A percentile compares a stretch with the other conserved stretches of the same genome.
These are phyloP conservation scores for Lethrus apterus DNA, from an alignment of 1,140 invertebrate species.

Conservation along the genomic window DNA sequence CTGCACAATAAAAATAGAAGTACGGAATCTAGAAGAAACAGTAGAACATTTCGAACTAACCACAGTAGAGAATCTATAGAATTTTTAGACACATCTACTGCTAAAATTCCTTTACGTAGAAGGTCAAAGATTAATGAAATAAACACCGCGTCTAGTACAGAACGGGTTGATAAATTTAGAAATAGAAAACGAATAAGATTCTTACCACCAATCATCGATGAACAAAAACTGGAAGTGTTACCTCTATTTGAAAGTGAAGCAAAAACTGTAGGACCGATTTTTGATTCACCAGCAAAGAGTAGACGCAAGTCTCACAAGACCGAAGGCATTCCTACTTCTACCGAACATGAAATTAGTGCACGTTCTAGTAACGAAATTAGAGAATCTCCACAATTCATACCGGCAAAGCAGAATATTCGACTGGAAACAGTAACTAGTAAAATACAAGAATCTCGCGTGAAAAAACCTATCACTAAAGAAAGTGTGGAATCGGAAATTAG, in stretches of 20 bases:
- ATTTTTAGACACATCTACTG: no score
- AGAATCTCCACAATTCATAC: neutral
- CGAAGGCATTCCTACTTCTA: neutral
- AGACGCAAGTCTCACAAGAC: neutral
- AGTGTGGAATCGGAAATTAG: slow-evolving; percentile 33
- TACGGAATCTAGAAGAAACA: no score
- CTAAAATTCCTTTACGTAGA: no score
- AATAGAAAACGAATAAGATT: slow-evolving; percentile 20
- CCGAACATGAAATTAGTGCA: slow-evolving; percentile 2
- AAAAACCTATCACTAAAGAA: slow-evolving; percentile 25
- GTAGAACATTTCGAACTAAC: no score
- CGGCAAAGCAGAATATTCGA: neutral
- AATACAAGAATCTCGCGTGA: neutral
- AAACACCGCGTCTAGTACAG: no score
- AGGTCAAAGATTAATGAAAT: no score
- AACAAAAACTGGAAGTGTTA: slow-evolving; percentile 34
- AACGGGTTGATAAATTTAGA: no score
- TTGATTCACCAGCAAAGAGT: neutral
- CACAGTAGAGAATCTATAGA: no score
- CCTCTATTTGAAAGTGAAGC: slow-evolving; percentile 34
- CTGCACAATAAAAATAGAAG: no score
- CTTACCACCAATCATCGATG: slow-evolving; percentile 27
- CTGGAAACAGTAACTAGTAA: slow-evolving; percentile 9
- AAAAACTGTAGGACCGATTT: slow-evolving; percentile 18
- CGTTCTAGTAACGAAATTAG: slow-evolving; percentile 2